phyloP scores from a whole-genome alignment of 2,888 invertebrate genomes.

The Tenthredo mesomela region DNA sequence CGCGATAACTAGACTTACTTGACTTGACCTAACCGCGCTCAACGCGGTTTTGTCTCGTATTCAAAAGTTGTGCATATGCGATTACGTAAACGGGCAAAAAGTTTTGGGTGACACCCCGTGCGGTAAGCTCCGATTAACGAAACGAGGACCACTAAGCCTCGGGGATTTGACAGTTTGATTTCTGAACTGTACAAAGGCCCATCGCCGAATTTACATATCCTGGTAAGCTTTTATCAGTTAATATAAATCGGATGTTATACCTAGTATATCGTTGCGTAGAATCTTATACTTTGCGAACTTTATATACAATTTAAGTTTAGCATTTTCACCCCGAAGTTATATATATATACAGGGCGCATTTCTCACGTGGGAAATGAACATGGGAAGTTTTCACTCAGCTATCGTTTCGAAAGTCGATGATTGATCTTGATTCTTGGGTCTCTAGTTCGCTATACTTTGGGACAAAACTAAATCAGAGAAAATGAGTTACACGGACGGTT shows the following conservation, averaged over 20 bases:
- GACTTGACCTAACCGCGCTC: not conserved
- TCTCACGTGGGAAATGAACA: not conserved
- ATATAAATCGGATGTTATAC: not conserved
- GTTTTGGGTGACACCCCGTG: constrained; percentile 20
- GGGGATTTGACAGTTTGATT: constrained; percentile 13
- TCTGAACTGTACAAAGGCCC: not conserved
- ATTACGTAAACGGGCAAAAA: constrained; percentile 4
- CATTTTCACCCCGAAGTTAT: not conserved
- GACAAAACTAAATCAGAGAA: not conserved
- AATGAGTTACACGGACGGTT: not conserved
- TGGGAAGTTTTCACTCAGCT: not conserved
- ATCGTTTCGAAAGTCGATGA: not conserved
- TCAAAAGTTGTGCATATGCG: not conserved
- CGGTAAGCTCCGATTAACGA: constrained; percentile 14
- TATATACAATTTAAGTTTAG: not conserved
- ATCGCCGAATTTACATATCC: not conserved
- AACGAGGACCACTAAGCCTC: not conserved
- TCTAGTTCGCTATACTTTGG: not conserved
- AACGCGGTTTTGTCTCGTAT: not conserved
- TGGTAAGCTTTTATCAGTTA: not conserved
- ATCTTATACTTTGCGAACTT: not conserved
- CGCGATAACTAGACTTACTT: not conserved
- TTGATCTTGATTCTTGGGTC: not conserved
- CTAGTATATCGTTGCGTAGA: not conserved
- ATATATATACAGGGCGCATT: not conserved